A percentile compares a stretch with the other conserved stretches of the same genome.
phyloP scores from a whole-genome alignment of 2,888 invertebrate genomes.

The Pollenia griseotomentosa region DNA sequence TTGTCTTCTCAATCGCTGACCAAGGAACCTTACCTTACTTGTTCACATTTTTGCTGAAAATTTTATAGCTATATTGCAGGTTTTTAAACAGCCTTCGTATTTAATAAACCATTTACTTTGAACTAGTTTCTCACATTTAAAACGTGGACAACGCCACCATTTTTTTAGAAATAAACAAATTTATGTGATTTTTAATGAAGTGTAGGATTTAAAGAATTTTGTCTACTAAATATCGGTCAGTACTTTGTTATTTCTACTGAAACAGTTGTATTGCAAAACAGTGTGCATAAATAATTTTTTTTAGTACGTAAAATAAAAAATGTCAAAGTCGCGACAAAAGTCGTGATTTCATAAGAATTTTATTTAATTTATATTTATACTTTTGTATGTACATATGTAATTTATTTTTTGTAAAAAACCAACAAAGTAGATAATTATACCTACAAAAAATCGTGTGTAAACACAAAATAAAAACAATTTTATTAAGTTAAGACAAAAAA shows the following conservation, averaged over 20 bases:
- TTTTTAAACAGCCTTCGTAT: neutral
- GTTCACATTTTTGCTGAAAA: neutral
- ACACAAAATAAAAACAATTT: neutral
- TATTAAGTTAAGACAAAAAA: slow-evolving; percentile 2
- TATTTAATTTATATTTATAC: neutral
- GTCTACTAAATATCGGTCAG: slow-evolving; percentile 39
- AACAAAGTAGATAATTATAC: neutral
- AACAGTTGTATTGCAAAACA: neutral
- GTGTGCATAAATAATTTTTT: neutral
- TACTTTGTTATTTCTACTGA: slow-evolving; percentile 8
- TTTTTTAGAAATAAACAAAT: neutral
- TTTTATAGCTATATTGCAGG: too few relatives aligned
- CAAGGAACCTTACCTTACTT: too few relatives aligned
- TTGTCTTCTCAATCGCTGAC: too few relatives aligned
- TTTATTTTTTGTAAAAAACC: neutral
- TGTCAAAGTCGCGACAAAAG: slow-evolving; percentile 44
- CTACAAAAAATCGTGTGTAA: neutral
- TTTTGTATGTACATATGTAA: neutral
- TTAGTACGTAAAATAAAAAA: slow-evolving; percentile 25
- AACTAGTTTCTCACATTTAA: neutral
- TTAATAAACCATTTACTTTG: neutral
- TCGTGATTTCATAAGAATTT: slow-evolving; percentile 35
- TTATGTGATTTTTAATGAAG: neutral
- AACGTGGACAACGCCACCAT: neutral
- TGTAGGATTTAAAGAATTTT: slow-evolving; percentile 50